Evolutionary conservation across 2,888 invertebrate species (phyloP).

Genomic region (Coronaproctus castanopsis): DNA sequence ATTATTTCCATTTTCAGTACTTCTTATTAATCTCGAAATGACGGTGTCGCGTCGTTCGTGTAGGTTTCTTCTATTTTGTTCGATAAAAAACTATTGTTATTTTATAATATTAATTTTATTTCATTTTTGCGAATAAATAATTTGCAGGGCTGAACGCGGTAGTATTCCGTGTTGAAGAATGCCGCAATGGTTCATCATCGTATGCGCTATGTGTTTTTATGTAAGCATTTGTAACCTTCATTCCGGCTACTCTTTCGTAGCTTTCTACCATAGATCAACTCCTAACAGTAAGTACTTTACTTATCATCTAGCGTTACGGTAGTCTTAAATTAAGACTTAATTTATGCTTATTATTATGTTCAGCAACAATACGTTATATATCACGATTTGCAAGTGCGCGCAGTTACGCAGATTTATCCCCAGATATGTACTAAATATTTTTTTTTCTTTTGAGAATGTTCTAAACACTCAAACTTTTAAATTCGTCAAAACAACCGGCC

Average conservation of each 20-base stretch:
- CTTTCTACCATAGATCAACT: slow-evolving; percentile 7
- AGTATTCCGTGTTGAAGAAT: slow-evolving; percentile 7
- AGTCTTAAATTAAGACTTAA: no score
- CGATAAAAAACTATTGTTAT: no score
- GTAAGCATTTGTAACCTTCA: slow-evolving; percentile 10
- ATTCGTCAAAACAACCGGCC: no score
- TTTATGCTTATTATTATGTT: background rate
- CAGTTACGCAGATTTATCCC: background rate
- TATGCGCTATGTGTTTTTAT: slow-evolving; percentile 13
- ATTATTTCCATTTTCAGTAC: no score
- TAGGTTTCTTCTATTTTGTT: no score
- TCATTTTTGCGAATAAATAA: no score
- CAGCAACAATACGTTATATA: background rate
- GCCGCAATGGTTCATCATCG: slow-evolving; percentile 13
- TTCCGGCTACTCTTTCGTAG: slow-evolving; percentile 8
- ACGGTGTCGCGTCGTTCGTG: no score
- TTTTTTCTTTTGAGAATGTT: background rate
- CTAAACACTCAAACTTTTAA: no score
- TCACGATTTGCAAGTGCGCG: background rate
- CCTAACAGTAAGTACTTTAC: slow-evolving; percentile 8
- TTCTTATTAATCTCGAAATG: no score
- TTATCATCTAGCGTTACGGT: background rate
- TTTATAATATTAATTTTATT: no score
- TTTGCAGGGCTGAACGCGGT: no score
- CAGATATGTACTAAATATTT: background rate